Evolutionary conservation across 2,113 vertebrate genomes (phyloP), one percentile per base, ranked within the genome.

Genomic region (Thamnophis sirtalis): DNA sequence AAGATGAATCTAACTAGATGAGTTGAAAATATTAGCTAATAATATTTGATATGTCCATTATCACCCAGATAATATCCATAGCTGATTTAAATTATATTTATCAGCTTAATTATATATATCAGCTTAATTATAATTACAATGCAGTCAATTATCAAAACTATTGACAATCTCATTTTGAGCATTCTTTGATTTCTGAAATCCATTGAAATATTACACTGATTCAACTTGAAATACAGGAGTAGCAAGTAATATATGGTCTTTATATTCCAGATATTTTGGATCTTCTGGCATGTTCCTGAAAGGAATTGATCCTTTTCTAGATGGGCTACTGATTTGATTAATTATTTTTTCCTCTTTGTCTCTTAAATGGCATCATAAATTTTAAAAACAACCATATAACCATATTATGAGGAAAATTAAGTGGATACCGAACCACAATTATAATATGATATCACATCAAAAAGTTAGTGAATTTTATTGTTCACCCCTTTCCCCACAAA

Each of bases 51-150:
- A 49, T 49, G 49, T 49, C 49, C 49, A 49, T 49, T 49, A 49
- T 49, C 49, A 49, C 49, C 49, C 5, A 49, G 6, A 49, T 49
- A 53, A 51, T 58, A 49, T 19, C 54, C 43, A 58, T 84, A 73
- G 68, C 60, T 89, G 87, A 92, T 89, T 85, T 92, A 89, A 89
- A 92, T 50, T n/a, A n/a, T n/a, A n/a, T n/a, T n/a, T n/a, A n/a
- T n/a, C n/a, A n/a, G n/a, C n/a, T n/a, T n/a, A n/a, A n/a, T n/a
- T n/a, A n/a, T n/a, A n/a, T n/a, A n/a, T n/a, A n/a, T n/a, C n/a
- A n/a, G n/a, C n/a, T n/a, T n/a, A 89, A 92, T 50, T n/a, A 73
- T 68, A 89, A 85, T 89, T 85, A 51, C 84, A 60, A 60, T 84
- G 87, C 54, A 84, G 68, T 54, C 68, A 73, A 89, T 89, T 89